Evolutionary conservation across 2,888 invertebrate species (phyloP).

Genomic region (Gortyna flavago): DNA sequence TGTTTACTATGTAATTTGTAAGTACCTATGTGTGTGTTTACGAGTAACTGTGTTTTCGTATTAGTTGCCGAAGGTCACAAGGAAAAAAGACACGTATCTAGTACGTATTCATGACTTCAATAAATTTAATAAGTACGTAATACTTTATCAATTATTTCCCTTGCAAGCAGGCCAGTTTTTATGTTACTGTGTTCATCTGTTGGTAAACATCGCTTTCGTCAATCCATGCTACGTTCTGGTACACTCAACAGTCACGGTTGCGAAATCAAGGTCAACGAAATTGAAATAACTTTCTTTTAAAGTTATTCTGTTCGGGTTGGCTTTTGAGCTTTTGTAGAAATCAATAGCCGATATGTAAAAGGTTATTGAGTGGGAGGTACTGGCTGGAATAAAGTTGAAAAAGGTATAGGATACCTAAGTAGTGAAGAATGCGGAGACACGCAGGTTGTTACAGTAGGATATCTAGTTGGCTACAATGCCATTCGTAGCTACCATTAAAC

Average conservation of each 20-base stretch:
- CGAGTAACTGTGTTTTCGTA: constrained; percentile 32
- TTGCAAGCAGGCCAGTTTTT: constrained; percentile 35
- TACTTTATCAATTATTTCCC: constrained; percentile 18
- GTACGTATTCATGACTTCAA: constrained; percentile 39
- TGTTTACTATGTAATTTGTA: constrained; percentile 26
- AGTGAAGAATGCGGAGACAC: constrained; percentile 54
- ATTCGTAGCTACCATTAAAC: constrained; percentile 56
- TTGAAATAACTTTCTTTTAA: constrained; percentile 82
- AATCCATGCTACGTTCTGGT: constrained; percentile 68
- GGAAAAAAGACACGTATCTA: constrained; percentile 54
- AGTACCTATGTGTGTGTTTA: constrained; percentile 13
- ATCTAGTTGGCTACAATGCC: constrained; percentile 54
- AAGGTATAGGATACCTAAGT: constrained; percentile 1
- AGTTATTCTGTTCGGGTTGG: constrained; percentile 70
- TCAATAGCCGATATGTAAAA: constrained; percentile 65
- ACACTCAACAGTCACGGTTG: constrained; percentile 70
- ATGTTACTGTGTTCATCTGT: constrained; percentile 69
- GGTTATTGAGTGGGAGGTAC: constrained; percentile 25
- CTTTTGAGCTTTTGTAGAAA: constrained; percentile 61
- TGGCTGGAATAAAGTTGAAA: constrained; percentile 10
- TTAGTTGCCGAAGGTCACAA: constrained; percentile 48
- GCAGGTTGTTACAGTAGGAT: constrained; percentile 24
- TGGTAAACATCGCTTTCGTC: constrained; percentile 76
- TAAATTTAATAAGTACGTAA: constrained; percentile 36
- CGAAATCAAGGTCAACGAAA: constrained; percentile 83